Conservation (phyloP, 1,140 invertebrate species). For the Marisa cornuarietis region DNA sequence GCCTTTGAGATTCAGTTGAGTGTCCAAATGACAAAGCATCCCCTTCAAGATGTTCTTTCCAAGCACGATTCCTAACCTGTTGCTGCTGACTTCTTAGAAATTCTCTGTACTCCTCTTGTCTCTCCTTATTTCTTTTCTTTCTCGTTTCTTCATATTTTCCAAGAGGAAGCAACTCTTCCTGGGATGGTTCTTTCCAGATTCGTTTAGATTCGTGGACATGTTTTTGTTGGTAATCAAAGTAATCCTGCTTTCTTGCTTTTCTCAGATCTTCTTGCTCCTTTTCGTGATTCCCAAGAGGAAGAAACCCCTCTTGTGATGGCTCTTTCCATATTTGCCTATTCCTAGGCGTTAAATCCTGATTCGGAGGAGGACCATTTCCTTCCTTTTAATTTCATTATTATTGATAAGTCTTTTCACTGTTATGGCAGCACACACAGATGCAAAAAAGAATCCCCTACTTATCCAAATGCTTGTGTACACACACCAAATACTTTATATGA, state of each 20-base stretch:
- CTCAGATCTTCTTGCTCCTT: not conserved
- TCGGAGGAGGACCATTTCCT: not conserved
- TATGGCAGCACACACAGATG: too few relatives aligned
- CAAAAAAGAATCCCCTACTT: too few relatives aligned
- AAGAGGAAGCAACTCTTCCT: conserved; percentile 23
- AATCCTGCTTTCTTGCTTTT: not conserved
- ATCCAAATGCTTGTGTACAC: too few relatives aligned
- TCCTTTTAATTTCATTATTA: too few relatives aligned
- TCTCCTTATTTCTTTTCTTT: too few relatives aligned
- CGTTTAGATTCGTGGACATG: not conserved
- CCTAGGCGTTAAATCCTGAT: not conserved
- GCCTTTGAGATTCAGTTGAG: too few relatives aligned
- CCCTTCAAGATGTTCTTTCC: conserved; percentile 34
- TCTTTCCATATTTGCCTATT: not conserved
- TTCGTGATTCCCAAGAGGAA: conserved; percentile 35
- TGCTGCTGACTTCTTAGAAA: conserved; percentile 22
- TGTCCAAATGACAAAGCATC: conserved; percentile 10
- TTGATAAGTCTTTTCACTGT: too few relatives aligned
- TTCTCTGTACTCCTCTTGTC: too few relatives aligned
- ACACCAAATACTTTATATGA: too few relatives aligned
- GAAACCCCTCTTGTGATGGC: conserved; percentile 12
- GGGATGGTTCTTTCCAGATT: conserved; percentile 9
- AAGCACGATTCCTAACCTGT: conserved; percentile 44
- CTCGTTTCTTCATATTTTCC: conserved; percentile 33
- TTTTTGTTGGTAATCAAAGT: not conserved